Percentiles rank a stretch among this genome's conserved stretches.
These are phyloP conservation scores for Synchiropus splendidus DNA, from an alignment of 2,113 vertebrate species.

Conservation along the genomic window DNA sequence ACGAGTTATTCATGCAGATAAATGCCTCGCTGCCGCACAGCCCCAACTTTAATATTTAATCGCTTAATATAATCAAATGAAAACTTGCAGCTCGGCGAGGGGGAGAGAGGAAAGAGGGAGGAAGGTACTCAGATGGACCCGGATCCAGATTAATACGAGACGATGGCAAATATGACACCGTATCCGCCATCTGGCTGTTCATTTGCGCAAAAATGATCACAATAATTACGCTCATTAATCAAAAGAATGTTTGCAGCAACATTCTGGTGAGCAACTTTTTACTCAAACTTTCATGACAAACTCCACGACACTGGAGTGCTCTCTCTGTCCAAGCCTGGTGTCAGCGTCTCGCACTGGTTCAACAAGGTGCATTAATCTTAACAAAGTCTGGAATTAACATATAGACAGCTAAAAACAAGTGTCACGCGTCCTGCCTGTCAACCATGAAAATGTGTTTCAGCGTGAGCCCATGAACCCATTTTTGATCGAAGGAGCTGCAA, in stretches of 20 bases:
- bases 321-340: no score
- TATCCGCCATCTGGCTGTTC: constrained; percentile 67
- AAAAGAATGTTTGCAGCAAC: constrained; percentile 62
- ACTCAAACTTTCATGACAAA: constrained; percentile 32
- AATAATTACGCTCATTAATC: constrained; percentile 71
- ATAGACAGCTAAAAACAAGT: no score
- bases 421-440: no score
- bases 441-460: no score
- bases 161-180: constrained; percentile 65
- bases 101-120: constrained; percentile 48
- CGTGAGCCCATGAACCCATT: no score
- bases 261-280: constrained; percentile 37
- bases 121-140: constrained; percentile 60
- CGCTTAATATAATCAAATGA: constrained; percentile 66
- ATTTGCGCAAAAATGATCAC: constrained; percentile 68
- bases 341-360: no score
- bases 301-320: no score
- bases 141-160: constrained; percentile 64
- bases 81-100: constrained; percentile 33
- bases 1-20: constrained; percentile 69
- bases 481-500: no score
- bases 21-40: constrained; percentile 66
- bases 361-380: no score
- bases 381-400: no score
- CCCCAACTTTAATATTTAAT: constrained; percentile 68